Base-by-base conservation (phyloP, 1,140 invertebrate genomes). In the Aphidius gifuensis region DNA sequence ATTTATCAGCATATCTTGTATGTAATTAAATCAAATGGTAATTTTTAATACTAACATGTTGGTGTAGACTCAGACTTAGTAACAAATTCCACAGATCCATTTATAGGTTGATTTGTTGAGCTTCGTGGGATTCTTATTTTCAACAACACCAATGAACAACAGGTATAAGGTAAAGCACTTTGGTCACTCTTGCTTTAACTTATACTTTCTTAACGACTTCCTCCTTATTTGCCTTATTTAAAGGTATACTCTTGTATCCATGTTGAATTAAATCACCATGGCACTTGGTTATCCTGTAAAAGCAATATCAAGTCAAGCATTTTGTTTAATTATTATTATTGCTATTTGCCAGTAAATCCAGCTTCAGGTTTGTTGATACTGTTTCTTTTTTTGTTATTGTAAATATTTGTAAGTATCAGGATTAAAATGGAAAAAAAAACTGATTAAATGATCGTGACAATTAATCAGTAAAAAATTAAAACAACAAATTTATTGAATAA, bases 131-230 rank as follows among this genome's bases (percentile, higher is more conserved):
- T 39, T 48, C 42, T 39, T 23, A 45, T 54, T 57, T 44, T 48
- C 39, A 44, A 55, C 39, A 42, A 70, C 65, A 67, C 65, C 63
- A 60, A 58, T 42, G 51, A 8, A 63, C 46, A 58, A 58, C 61
- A 63, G 56, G 64, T 69, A 71, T 71, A 71, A 69, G 70, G 66
- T 64, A 70, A 72, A 69, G 70, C 66, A 70, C 70, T 71, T 71
- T 66, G 66, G 70, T 68, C 59, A 54, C 53, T 45, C 43, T 44
- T 51, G 32, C 58, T 43, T 46, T n/a, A 16, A 51, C 48, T 59
- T 59, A 58, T 58, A 47, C 42, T 23, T 43, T 23, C 39, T 21
- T 16, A 16, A 16, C 16, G n/a, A 38, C 8, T 11, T 49, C 48
- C 32, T 66, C 66, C 64, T 67, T 69, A 71, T 71, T 67, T 58